phyloP scores from a whole-genome alignment of 2,888 invertebrate genomes.

The Bugula neritina region DNA sequence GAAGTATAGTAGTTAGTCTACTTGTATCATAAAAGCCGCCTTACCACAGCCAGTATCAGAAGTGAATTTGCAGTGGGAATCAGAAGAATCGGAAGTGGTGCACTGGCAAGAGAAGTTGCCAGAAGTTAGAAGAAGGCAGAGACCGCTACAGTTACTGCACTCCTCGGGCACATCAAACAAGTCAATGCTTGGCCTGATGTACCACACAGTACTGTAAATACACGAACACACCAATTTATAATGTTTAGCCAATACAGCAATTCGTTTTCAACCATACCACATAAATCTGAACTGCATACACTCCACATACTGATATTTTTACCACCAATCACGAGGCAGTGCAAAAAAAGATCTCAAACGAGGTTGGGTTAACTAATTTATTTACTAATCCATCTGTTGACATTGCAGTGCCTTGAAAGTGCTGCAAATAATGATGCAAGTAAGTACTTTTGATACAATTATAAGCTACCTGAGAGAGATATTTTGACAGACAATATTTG shows the following conservation, averaged over 20 bases:
- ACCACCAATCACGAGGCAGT: too few species aligned
- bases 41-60: background rate
- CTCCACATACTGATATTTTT: too few species aligned
- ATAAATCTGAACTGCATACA: too few species aligned
- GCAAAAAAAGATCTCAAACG: too few species aligned
- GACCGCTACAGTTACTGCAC: background rate
- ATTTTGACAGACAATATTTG: background rate
- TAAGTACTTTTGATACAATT: background rate
- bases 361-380: too few species aligned
- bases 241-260: too few species aligned
- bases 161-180: background rate
- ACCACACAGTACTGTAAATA: background rate
- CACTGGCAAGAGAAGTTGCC: background rate
- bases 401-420: too few species aligned
- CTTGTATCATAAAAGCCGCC: too few species aligned
- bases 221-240: background rate
- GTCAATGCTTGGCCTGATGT: background rate
- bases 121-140: background rate
- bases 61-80: background rate
- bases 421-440: too few species aligned
- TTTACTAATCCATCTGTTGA: too few species aligned
- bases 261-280: too few species aligned
- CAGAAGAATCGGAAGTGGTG: background rate
- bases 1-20: too few species aligned
- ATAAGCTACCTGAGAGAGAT: conserved; percentile 4